Base-by-base conservation (phyloP, 2,888 invertebrate species). In the Tetragnatha montana region DNA sequence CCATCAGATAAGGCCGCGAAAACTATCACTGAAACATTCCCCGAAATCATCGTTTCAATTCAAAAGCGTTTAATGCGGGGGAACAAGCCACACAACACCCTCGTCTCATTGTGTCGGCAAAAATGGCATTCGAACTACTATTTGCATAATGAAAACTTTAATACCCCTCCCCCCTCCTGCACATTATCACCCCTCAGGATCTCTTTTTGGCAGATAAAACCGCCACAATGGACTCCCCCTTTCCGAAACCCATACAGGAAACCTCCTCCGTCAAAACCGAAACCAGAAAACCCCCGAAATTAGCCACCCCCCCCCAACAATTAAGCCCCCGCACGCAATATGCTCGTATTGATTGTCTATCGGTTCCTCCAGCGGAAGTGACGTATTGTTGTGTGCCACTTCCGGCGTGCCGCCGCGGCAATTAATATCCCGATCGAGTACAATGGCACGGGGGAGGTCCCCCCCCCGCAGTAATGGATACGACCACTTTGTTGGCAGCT, bases 401-500 rank as follows among this genome's bases (percentile, higher is more conserved):
- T 89, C 89, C 89, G 85, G 35, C 35, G 81, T 76, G 21, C 69
- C 89, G 84, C 75, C 81, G 88, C 74, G 74, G 88, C 89, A 89
- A 89, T 89, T 89, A 89, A 89, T 89, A 89, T 89, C 89, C 85
- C 89, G 71, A 73, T 81, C 85, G 81, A 85, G 81, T 78, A 89
- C 89, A 89, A 89, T 85, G 73, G 80, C 21, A 19, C 14, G 7
- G 22, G 83, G 83, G 83, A 74, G 21, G 49, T 17, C 68, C 74
- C 49, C 84, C 60, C 14, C 81, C 75, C 87, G 81, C 89, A 60
- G 85, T 89, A 89, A 89, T 89, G 89, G 85, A 89, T 81, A 35
- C 4, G n/a, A 89, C 81, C 85, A 89, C 89, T 85, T 89, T 89
- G 89, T 89, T 85, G 89, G 71, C 76, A 76, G 76, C 81, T 89